Percentiles rank a stretch among this genome's conserved stretches.
These are phyloP conservation scores for Apotomis capreana DNA, from an alignment of 2,888 invertebrate genomes.

Conservation along the genomic window DNA sequence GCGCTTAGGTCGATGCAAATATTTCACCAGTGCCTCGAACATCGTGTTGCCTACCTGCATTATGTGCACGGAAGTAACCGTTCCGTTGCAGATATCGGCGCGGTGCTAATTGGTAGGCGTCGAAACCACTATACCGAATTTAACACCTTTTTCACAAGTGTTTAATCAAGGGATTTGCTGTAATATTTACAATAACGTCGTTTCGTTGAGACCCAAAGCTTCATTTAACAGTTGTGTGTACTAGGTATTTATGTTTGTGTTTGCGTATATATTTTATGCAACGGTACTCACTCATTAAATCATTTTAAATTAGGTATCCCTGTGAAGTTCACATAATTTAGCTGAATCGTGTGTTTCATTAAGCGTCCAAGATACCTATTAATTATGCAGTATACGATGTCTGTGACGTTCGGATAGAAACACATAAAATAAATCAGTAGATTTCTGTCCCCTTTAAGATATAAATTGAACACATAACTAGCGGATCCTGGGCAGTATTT, in stretches of 20 bases:
- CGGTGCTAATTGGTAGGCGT: constrained; percentile 79
- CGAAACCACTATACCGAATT: constrained; percentile 66
- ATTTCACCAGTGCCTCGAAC: constrained; percentile 15
- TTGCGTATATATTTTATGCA: background rate
- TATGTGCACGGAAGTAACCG: constrained; percentile 62
- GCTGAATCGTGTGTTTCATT: background rate
- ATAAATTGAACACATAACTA: constrained; percentile 15
- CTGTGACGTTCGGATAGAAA: background rate
- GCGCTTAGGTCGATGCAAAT: constrained; percentile 14
- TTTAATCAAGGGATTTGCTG: constrained; percentile 63
- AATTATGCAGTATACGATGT: background rate
- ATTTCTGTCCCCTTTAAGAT: background rate
- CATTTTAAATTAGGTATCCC: background rate
- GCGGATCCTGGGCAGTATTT: constrained; percentile 10
- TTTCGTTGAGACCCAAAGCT: constrained; percentile 66
- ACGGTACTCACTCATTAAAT: background rate
- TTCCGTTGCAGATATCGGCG: constrained; percentile 67
- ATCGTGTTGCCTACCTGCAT: constrained; percentile 24
- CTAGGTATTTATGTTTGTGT: constrained; percentile 40
- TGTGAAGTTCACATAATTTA: background rate
- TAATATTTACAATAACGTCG: constrained; percentile 69
- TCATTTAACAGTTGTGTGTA: constrained; percentile 65
- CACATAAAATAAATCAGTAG: constrained; percentile 10
- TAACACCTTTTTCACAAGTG: constrained; percentile 69
- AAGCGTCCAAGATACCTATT: background rate